These are phyloP conservation scores for Liparis tanakae DNA, from an alignment of 2,797 vertebrate genomes.

Conservation along the genomic window DNA sequence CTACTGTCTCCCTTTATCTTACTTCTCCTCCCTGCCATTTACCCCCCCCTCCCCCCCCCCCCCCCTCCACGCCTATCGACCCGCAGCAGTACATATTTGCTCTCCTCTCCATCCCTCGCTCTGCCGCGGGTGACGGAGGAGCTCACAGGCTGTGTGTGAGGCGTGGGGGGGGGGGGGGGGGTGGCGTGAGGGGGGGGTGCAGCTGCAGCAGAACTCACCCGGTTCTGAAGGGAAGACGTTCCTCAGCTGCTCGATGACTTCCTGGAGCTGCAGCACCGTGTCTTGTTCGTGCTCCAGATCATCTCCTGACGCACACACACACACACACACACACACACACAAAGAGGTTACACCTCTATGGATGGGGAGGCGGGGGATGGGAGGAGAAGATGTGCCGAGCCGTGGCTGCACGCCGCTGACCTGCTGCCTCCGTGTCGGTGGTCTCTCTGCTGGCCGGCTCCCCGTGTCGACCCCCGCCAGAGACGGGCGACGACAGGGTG, in stretches of 20 bases:
- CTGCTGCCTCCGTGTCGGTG: constrained; percentile 91
- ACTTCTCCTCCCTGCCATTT: constrained; percentile 47
- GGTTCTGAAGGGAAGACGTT: constrained; percentile 92
- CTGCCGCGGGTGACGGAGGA: constrained; percentile 39
- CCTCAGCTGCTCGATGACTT: constrained; percentile 97
- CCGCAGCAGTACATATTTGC: constrained; percentile 65
- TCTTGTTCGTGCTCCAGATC: constrained; percentile 89
- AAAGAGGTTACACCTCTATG: constrained; percentile 9
- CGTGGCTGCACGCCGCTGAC: constrained; percentile 73
- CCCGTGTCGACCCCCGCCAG: constrained; percentile 86
- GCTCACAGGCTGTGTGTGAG: constrained; percentile 37
- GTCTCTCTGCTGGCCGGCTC: constrained; percentile 88
- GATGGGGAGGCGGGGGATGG: background rate
- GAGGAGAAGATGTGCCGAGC: background rate
- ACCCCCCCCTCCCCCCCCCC: constrained; percentile 38
- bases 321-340: background rate
- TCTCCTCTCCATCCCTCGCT: constrained; percentile 60
- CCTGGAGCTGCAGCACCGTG: constrained; percentile 94
- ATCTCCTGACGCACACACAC: constrained; percentile 81
- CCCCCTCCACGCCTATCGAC: constrained; percentile 46
- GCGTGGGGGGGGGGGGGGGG: too few species aligned
- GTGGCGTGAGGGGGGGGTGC: too few species aligned
- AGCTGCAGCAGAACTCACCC: constrained; percentile 59
- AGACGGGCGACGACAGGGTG: constrained; percentile 90
- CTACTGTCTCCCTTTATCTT: constrained; percentile 52